phyloP scores from a whole-genome alignment of 2,888 invertebrate genomes.

The Terebella lapidaria region DNA sequence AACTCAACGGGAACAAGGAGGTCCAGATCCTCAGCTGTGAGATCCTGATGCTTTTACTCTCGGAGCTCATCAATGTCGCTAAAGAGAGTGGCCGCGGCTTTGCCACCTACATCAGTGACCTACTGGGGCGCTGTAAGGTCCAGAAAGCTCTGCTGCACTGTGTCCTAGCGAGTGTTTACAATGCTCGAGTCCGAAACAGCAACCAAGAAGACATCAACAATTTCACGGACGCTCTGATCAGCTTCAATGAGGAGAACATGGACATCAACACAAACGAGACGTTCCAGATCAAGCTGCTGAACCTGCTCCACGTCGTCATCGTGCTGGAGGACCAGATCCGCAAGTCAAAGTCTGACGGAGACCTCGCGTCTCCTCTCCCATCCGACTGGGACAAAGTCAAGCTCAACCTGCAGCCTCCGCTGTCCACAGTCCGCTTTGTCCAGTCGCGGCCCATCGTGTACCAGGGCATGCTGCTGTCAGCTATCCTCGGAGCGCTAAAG shows the following conservation, averaged over 20 bases:
- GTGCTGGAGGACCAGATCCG: conserved; percentile 71
- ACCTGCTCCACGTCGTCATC: conserved; percentile 67
- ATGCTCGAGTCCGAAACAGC: conserved; percentile 32
- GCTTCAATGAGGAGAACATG: conserved; percentile 62
- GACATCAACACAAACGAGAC: conserved; percentile 42
- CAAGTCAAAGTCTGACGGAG: conserved; percentile 12
- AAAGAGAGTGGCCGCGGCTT: conserved; percentile 73
- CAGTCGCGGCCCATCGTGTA: conserved; percentile 59
- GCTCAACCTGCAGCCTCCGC: conserved; percentile 37
- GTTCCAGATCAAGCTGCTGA: conserved; percentile 51
- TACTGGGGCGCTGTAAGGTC: conserved; percentile 68
- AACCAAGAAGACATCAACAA: conserved; percentile 61
- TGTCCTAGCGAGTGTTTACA: conserved; percentile 70
- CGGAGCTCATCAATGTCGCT: conserved; percentile 69
- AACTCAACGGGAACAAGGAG: conserved; percentile 66
- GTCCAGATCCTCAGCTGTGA: conserved; percentile 74
- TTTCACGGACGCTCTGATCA: conserved; percentile 70
- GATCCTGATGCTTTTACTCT: conserved; percentile 67
- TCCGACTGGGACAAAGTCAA: conserved; percentile 54
- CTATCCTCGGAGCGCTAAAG: conserved; percentile 72
- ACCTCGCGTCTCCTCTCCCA: conserved; percentile 14
- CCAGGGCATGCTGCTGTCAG: conserved; percentile 77
- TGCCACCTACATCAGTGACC: conserved; percentile 71
- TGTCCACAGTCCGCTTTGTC: conserved; percentile 8
- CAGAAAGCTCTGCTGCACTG: conserved; percentile 80